Evolutionary conservation across 2,797 vertebrate genomes (phyloP).

Genomic region (Sphaeramia orbicularis): DNA sequence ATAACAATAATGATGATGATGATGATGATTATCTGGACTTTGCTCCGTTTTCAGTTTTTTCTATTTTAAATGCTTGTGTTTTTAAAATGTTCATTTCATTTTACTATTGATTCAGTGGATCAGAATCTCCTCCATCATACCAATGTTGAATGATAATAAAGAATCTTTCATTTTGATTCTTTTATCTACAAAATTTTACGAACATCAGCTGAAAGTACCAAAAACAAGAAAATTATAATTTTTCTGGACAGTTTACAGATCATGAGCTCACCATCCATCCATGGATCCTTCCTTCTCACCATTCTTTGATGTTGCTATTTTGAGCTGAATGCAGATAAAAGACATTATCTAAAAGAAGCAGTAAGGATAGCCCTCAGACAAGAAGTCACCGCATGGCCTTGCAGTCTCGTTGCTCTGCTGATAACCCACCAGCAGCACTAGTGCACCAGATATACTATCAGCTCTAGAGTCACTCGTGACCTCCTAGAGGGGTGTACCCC

Average conservation of each 20-base stretch:
- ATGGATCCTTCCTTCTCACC: conserved; percentile 14
- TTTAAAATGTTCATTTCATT: too few relatives aligned
- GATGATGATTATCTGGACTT: too few relatives aligned
- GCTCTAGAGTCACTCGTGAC: conserved; percentile 41
- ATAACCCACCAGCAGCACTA: conserved; percentile 68
- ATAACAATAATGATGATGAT: too few relatives aligned
- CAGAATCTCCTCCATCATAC: too few relatives aligned
- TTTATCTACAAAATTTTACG: conserved; percentile 4
- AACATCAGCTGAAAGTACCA: background rate
- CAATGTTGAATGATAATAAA: too few relatives aligned
- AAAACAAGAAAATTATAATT: background rate
- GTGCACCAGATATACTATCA: conserved; percentile 71
- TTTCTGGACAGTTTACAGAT: conserved; percentile 4
- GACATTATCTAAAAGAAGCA: conserved; percentile 68
- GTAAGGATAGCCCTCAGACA: conserved; percentile 54
- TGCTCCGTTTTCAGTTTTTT: too few relatives aligned
- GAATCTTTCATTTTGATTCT: background rate
- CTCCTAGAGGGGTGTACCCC: conserved; percentile 19
- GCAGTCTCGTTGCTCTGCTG: conserved; percentile 57
- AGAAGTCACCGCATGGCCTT: conserved; percentile 65
- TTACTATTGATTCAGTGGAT: too few relatives aligned
- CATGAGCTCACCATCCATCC: conserved; percentile 2
- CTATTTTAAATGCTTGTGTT: too few relatives aligned
- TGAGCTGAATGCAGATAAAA: conserved; percentile 63
- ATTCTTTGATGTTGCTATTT: conserved; percentile 64